Evolutionary conservation across 1,140 invertebrate genomes (phyloP), one percentile per base, ranked within the genome.

Genomic region (Reticulitermes speratus): DNA sequence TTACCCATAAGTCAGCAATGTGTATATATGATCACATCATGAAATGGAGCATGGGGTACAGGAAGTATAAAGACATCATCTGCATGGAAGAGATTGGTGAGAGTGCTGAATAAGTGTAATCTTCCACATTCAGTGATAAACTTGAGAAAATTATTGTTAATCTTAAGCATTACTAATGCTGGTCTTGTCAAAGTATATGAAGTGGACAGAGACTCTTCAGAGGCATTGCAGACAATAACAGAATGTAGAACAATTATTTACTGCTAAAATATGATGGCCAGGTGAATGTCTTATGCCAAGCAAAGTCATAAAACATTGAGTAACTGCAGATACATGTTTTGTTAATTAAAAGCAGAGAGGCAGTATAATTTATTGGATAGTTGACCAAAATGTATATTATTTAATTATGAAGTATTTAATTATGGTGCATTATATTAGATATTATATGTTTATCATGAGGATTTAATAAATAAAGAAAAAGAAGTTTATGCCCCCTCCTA

Each of bases 401-500:
- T 84, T 84, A 84, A 19, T 84, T 19, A 52, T 84, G 45, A 84
- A 38, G 59, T 84, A 65, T 84, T 84, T 32, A 32, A 84, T 59
- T 84, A 65, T 75, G 65, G 19, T 65, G 48, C 48, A 44, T 84
- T 84, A 59, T 59, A 84, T n/a, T 84, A 84, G 84, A 65, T 84
- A 59, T 84, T 84, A 84, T 19, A 84, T 84, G 84, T 84, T 84
- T 84, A 45, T 59, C 30, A 84, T 55, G 59, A 55, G n/a, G 16
- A 55, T 84, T 55, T 84, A 84, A 84, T 84, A 84, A 84, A 84
- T 55, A 84, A 84, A 84, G 30, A 16, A 75, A 75, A 45, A 25
- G 16, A 75, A 30, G 65, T 45, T 30, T n/a, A 30, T 75, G 65
- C n/a, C n/a, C 65, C n/a, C 65, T 23, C 16, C 7, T 65, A 23